These are phyloP conservation scores for Scartelaos histophorus DNA, from an alignment of 2,113 vertebrate genomes.

Conservation along the genomic window DNA sequence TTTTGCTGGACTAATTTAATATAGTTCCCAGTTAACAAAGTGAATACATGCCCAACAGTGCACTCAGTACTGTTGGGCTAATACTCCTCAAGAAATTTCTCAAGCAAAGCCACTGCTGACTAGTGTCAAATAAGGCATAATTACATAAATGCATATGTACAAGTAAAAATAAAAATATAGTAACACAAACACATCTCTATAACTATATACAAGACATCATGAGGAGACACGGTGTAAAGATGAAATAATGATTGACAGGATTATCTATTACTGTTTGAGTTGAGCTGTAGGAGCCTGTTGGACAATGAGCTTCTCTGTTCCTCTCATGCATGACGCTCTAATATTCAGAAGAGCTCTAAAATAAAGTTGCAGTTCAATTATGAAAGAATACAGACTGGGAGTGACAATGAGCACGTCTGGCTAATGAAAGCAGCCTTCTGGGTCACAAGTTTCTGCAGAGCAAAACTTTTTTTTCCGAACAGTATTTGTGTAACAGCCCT, in stretches of 20 bases:
- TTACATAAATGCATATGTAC: not conserved
- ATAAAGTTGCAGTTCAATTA: not conserved
- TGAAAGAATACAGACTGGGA: not conserved
- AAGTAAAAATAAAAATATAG: not conserved
- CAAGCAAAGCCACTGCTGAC: not conserved
- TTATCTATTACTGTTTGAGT: too few relatives aligned
- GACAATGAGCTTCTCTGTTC: too few relatives aligned
- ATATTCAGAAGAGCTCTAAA: not conserved
- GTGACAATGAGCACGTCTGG: not conserved
- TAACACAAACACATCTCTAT: too few relatives aligned
- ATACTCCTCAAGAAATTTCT: not conserved
- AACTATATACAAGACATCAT: too few relatives aligned
- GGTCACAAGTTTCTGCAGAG: not conserved
- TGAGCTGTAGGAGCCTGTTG: too few relatives aligned
- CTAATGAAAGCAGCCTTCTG: constrained; percentile 14
- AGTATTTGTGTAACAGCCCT: constrained; percentile 24
- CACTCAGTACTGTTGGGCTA: too few relatives aligned
- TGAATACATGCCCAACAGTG: too few relatives aligned
- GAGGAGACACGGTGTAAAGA: too few relatives aligned
- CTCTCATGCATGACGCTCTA: not conserved
- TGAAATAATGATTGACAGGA: too few relatives aligned
- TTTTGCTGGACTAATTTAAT: too few relatives aligned
- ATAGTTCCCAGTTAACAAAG: too few relatives aligned
- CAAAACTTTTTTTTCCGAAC: constrained; percentile 15
- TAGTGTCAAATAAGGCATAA: too few relatives aligned